phyloP scores from a whole-genome alignment of 2,113 vertebrate species.

The Malurus melanocephalus region DNA sequence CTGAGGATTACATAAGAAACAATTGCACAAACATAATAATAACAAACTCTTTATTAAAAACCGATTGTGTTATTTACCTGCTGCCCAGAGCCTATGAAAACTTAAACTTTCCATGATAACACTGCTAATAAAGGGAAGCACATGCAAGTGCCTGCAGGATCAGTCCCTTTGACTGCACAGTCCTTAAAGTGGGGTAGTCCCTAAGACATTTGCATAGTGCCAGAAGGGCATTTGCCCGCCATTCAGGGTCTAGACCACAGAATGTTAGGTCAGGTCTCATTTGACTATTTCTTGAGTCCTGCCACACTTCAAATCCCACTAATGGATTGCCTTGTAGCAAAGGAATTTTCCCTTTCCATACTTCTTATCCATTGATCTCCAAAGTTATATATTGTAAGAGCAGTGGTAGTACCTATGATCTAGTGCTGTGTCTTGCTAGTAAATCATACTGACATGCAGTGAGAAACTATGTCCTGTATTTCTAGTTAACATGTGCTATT shows the following conservation, averaged over 20 bases:
- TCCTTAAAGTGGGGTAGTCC: neutral
- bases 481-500: neutral
- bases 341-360: neutral
- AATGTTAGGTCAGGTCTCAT: neutral
- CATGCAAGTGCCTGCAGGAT: neutral
- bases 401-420: neutral
- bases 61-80: neutral
- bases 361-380: rapidly evolving
- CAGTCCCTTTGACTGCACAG: neutral
- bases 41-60: neutral
- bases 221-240: no score
- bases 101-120: neutral
- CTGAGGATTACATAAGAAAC: neutral
- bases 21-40: neutral
- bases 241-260: neutral
- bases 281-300: neutral
- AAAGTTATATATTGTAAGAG: neutral
- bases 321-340: neutral
- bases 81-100: neutral
- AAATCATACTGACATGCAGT: neutral
- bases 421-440: neutral
- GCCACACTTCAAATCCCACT: neutral
- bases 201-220: neutral
- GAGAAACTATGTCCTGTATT: neutral
- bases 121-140: neutral